Conservation (phyloP, 2,888 invertebrate species). For the Parochlus steinenii region DNA sequence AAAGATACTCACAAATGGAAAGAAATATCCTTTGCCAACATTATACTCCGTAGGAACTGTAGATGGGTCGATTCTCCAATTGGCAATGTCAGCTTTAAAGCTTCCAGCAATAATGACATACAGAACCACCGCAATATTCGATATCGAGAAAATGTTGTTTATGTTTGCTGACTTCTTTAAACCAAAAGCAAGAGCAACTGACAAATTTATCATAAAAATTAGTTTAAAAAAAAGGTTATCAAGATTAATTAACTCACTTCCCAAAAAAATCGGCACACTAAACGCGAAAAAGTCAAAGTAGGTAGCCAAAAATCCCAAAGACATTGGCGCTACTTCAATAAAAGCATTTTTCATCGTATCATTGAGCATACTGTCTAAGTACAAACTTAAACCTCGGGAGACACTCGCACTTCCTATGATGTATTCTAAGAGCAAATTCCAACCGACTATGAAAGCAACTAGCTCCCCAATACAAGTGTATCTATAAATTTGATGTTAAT, state of each 20-base stretch:
- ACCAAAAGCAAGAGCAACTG: constrained; percentile 54
- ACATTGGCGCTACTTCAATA: constrained; percentile 39
- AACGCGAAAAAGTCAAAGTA: constrained; percentile 65
- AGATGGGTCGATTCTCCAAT: constrained; percentile 35
- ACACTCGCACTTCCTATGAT: constrained; percentile 65
- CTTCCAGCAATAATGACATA: constrained; percentile 59
- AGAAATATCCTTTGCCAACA: constrained; percentile 68
- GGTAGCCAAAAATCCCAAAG: constrained; percentile 37
- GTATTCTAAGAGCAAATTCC: constrained; percentile 79
- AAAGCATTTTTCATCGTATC: constrained; percentile 46
- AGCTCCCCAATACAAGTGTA: constrained; percentile 69
- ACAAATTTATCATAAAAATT: constrained; percentile 15
- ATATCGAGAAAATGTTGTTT: constrained; percentile 58
- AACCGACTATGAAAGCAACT: constrained; percentile 74
- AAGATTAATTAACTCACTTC: constrained; percentile 33
- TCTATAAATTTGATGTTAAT: too few species aligned
- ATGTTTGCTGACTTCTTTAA: constrained; percentile 61
- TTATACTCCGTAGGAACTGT: constrained; percentile 26
- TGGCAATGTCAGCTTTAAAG: constrained; percentile 37
- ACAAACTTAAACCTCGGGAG: constrained; percentile 56
- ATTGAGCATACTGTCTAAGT: constrained; percentile 49
- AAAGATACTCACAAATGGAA: too few species aligned
- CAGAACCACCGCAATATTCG: constrained; percentile 54
- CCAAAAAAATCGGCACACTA: constrained; percentile 43
- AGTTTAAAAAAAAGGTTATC: background rate